Evolutionary conservation across 2,797 vertebrate species (phyloP), one percentile per base, ranked within the genome.

Genomic region (Merluccius polli): DNA sequence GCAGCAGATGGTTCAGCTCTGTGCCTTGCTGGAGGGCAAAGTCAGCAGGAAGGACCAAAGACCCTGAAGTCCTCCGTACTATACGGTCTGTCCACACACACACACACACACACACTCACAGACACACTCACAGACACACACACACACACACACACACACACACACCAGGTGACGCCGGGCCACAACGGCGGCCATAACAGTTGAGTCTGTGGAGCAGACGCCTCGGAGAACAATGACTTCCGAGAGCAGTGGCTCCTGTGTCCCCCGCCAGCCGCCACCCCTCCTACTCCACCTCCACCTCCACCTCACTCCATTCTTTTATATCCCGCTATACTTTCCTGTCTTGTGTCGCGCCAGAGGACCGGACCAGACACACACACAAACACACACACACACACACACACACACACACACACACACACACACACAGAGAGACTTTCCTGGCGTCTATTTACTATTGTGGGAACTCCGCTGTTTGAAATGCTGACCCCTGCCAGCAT

Each of bases 341-440:
- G 94, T 94, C 92, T 92, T 89, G 89, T 91, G 93, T 91, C 92
- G 91, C 91, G 92, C 92, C 94, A 94, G 87, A 90, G 86, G 79
- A 86, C n/a, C n/a, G n/a, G n/a, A n/a, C 87, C 80, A 2, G 18
- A 78, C 78, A 87, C 77, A 76, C 78, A 83, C 73, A 80, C 35
- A 80, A 12, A 81, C 32, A 72, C 21, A 75, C 68, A 67, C 38
- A 65, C 73, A 75, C 29, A 76, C 32, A 73, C 38, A 71, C 0
- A 77, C 33, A 68, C 77, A 75, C 38, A 67, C 67, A 24, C 30
- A 63, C 72, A 59, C 70, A 71, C 68, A 35, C n/a, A n/a, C n/a
- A 35, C n/a, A n/a, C n/a, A n/a, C n/a, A 48, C 38, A 48, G 2
- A 52, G 15, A 32, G n/a, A n/a, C 29, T 44, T 31, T 38, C 35